Evolutionary conservation across 2,888 invertebrate genomes (phyloP).

Genomic region (Noctua janthe): DNA sequence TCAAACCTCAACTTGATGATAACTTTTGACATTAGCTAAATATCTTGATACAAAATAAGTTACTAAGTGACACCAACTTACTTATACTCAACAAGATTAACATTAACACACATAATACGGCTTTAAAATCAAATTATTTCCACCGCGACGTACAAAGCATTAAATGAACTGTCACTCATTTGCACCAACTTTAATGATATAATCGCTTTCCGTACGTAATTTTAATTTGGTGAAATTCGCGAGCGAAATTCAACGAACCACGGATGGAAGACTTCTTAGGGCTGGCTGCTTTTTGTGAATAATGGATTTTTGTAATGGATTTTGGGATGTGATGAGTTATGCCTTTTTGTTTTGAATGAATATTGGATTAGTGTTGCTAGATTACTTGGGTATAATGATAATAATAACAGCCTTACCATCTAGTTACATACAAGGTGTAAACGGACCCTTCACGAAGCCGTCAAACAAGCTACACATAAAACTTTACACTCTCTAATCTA

Average conservation of each 20-base stretch:
- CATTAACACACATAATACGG: slow-evolving; percentile 19
- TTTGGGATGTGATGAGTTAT: not conserved
- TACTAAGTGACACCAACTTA: slow-evolving; percentile 11
- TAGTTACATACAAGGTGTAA: no score
- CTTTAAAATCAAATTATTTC: slow-evolving; percentile 60
- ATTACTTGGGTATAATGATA: slow-evolving; percentile 9
- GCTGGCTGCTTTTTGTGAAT: slow-evolving; percentile 39
- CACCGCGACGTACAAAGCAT: slow-evolving; percentile 27
- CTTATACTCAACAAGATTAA: slow-evolving; percentile 10
- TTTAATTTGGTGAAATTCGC: slow-evolving; percentile 65
- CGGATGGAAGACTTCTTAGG: slow-evolving; percentile 45
- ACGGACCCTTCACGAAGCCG: no score
- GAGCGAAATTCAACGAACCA: slow-evolving; percentile 60
- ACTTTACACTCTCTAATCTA: not conserved
- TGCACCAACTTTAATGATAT: slow-evolving; percentile 65
- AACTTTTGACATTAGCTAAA: not conserved
- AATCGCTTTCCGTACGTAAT: slow-evolving; percentile 68
- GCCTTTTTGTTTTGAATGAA: not conserved
- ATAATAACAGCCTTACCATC: no score
- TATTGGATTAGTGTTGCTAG: slow-evolving; percentile 21
- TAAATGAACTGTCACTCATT: slow-evolving; percentile 70
- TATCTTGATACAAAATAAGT: not conserved
- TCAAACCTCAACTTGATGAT: not conserved
- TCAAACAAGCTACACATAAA: no score
- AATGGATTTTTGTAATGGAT: slow-evolving; percentile 35